Base-by-base conservation (phyloP, 2,888 invertebrate genomes). In the Parnassius apollo region DNA sequence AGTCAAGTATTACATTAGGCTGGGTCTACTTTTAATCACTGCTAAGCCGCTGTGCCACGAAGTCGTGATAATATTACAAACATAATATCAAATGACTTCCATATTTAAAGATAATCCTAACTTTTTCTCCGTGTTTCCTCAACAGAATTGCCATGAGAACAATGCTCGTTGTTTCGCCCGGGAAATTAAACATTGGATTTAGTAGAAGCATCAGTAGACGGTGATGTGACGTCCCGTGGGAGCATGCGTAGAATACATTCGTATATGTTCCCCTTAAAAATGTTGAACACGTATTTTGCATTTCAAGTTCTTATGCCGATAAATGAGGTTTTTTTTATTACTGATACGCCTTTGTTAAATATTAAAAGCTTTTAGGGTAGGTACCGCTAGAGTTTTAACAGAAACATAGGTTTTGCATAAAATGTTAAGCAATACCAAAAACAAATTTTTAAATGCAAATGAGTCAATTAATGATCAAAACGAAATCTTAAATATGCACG, bases 171-270 rank as follows among this genome's bases (percentile, higher is more conserved):
- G 82, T 85, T 81, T 80, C 80, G 76, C 76, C 68, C 79, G 83
- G 81, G 81, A 84, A 86, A 86, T 86, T 86, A 85, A 87, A 86
- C 83, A 85, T 86, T 86, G 85, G 85, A 84, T 83, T 85, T 83
- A 85, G 80, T 80, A 80, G 77, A 76, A 75, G 78, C 81, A 83
- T 85, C 83, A 83, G 81, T 70, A 77, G 65, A 63, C 65, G 58
- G 66, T 71, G 75, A 78, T 77, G 76, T 80, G 78, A 80, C 76
- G 71, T 76, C 82, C 76, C 83, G 80, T 84, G 85, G 82, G 85
- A 85, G 78, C 71, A 70, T 71, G 69, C 75, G 68, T 72, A 69
- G 58, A 66, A 67, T 66, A 61, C 71, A 68, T 69, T 72, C 72
- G 76, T 73, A 75, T 73, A 75, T 75, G 75, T 69, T 71, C 75